Evolutionary conservation across 1,140 invertebrate species (phyloP), one percentile per base, ranked within the genome.

Genomic region (Laupala kohalensis): DNA sequence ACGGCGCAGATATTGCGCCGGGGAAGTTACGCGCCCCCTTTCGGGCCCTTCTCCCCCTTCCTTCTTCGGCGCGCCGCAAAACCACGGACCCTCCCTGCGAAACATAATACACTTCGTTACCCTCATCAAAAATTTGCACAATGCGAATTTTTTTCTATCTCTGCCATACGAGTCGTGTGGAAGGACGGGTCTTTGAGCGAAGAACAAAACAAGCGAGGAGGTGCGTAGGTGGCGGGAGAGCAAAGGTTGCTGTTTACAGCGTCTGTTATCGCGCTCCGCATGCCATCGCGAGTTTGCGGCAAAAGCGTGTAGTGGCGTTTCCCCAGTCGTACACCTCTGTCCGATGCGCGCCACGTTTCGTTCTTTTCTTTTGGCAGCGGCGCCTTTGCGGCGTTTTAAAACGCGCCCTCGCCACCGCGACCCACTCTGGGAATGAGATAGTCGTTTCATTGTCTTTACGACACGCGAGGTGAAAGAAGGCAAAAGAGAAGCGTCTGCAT

Each of bases 61-160:
- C 37, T 9, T n/a, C n/a, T n/a, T 9, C 23, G 64, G 64, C 64
- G 9, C 64, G 26, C 64, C 64, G 26, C 64, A 66, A 66, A 24
- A 23, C 13, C 66, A 26, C 66, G 25, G 19, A 23, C 70, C 27
- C 64, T 19, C 25, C 28, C 70, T 25, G 25, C 27, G 70, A 71
- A 71, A 71, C 70, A 71, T 66, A 67, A 71, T 71, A 66, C 70
- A 71, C 70, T 71, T 71, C 66, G 70, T 71, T 71, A 71, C 70
- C 69, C 69, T 67, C 65, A 71, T 71, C 70, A 71, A 67, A 71
- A 71, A 71, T 71, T 67, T 67, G 70, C 64, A 67, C 70, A 71
- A 67, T 71, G 65, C 64, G 23, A 67, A 25, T 70, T 64, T 63
- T 66, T 66, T 63, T 70, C 23, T 68, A 27, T 68, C 25, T 68